Percentiles rank a stretch among this genome's conserved stretches.
These are phyloP conservation scores for Molanna angustata DNA, from an alignment of 2,888 invertebrate genomes.

Conservation along the genomic window DNA sequence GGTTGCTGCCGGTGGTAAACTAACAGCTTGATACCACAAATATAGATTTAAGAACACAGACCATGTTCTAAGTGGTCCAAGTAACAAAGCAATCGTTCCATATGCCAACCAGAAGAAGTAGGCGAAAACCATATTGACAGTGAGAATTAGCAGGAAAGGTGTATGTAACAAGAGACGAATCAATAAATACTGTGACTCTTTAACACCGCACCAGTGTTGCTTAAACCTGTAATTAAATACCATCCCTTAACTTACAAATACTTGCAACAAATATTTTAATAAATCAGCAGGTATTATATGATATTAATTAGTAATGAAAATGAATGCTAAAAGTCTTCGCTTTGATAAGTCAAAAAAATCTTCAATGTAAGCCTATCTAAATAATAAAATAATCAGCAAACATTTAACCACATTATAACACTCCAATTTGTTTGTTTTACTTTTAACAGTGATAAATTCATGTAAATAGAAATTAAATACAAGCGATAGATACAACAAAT, in stretches of 20 bases:
- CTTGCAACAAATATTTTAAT: neutral
- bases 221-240: constrained; percentile 36
- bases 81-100: constrained; percentile 70
- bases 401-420: no score
- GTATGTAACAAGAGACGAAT: constrained; percentile 40
- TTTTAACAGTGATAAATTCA: no score
- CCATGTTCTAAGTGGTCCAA: constrained; percentile 81
- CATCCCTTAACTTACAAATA: neutral
- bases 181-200: constrained; percentile 34
- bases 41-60: constrained; percentile 65
- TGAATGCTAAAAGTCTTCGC: no score
- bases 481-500: no score
- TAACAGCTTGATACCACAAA: constrained; percentile 64
- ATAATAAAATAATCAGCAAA: no score
- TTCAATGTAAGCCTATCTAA: no score
- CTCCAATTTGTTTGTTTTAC: no score
- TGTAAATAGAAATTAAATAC: no score
- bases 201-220: constrained; percentile 36
- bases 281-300: no score
- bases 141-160: constrained; percentile 58
- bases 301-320: neutral
- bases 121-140: constrained; percentile 61
- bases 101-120: constrained; percentile 81
- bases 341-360: no score
- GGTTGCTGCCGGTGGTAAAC: constrained; percentile 59